A percentile compares a stretch with the other conserved stretches of the same genome.
phyloP scores from a whole-genome alignment of 2,113 vertebrate species.

The Xenopus borealis region DNA sequence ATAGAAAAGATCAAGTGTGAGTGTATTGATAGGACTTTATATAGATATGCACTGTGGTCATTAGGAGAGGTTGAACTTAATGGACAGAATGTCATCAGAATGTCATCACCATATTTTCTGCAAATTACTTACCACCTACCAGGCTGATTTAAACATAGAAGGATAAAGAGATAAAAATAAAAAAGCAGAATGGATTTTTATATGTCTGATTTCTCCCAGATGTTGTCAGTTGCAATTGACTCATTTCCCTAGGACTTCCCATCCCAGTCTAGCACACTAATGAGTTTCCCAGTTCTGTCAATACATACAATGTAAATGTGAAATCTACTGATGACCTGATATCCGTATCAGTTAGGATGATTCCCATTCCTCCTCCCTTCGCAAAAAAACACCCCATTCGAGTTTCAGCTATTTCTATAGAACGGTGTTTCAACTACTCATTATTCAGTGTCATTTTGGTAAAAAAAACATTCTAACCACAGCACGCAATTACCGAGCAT shows the following conservation, averaged over 20 bases:
- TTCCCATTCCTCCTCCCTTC: background rate
- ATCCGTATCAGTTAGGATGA: background rate
- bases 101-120: no score
- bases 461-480: background rate
- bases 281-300: conserved; percentile 1
- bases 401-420: no score
- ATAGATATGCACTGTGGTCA: no score
- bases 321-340: background rate
- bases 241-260: background rate
- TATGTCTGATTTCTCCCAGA: background rate
- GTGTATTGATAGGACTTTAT: no score
- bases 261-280: background rate
- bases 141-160: no score
- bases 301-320: conserved; percentile 1
- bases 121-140: no score
- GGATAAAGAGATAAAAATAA: background rate
- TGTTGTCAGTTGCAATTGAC: background rate
- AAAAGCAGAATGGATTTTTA: background rate
- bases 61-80: no score
- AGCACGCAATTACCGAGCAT: background rate
- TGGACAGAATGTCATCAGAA: no score
- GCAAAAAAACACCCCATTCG: no score
- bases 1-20: no score
- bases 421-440: background rate
- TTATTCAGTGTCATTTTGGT: background rate